Conservation (phyloP, 2,113 vertebrate genomes). For the Motacilla tschutschensis region DNA sequence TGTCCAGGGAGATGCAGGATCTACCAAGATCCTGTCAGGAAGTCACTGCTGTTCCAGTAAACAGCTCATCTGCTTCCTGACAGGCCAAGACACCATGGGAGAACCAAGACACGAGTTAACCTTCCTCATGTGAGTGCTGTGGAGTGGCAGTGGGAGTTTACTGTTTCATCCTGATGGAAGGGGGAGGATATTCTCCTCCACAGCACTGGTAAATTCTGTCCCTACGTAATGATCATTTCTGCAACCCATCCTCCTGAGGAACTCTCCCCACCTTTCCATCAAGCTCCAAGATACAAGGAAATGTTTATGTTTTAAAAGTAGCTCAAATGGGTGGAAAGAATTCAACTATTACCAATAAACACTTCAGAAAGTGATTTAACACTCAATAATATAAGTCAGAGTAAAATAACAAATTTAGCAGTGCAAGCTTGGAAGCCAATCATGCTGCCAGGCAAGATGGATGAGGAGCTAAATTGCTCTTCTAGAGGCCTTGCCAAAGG, state of each 20-base stretch:
- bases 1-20: not conserved
- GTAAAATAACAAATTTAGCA: slow-evolving; percentile 40
- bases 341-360: slow-evolving; percentile 55
- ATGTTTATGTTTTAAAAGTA: slow-evolving; percentile 28
- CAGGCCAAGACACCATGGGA: not conserved
- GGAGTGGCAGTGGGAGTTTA: not conserved
- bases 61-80: not conserved
- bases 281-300: not conserved
- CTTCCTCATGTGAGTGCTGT: not conserved
- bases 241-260: not conserved
- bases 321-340: slow-evolving; percentile 52
- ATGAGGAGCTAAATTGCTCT: slow-evolving; percentile 55
- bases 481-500: slow-evolving; percentile 39
- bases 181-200: not conserved
- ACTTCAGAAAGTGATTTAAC: slow-evolving; percentile 63
- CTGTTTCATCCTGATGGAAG: not conserved
- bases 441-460: slow-evolving; percentile 33
- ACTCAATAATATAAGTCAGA: slow-evolving; percentile 39
- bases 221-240: not conserved
- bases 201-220: not conserved
- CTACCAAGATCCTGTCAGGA: not conserved
- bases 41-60: not conserved
- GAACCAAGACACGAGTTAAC: not conserved
- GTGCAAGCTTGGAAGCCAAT: slow-evolving; percentile 32
- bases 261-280: not conserved